Conservation (phyloP, 2,113 vertebrate genomes). For the Merops nubicus region DNA sequence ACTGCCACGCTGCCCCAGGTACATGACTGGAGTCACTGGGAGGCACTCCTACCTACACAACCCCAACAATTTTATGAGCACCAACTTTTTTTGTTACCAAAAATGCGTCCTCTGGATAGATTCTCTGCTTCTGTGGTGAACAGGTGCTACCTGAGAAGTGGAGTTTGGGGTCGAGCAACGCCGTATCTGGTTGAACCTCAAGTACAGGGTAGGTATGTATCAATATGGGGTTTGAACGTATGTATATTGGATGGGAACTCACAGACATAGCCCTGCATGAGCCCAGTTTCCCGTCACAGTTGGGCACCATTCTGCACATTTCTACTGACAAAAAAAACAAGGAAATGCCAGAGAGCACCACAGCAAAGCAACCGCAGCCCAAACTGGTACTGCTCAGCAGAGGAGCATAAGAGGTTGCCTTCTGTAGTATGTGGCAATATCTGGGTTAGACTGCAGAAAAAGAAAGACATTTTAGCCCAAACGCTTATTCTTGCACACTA, state of each 20-base stretch:
- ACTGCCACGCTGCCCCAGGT: neutral
- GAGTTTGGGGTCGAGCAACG: neutral
- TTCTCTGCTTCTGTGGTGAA: neutral
- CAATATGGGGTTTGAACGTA: fast-evolving
- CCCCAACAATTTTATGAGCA: neutral
- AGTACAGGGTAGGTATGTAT: fast-evolving
- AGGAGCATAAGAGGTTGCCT: neutral
- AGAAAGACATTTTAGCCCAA: conserved; percentile 14
- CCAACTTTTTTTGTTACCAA: neutral
- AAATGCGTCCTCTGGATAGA: neutral
- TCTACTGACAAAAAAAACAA: neutral
- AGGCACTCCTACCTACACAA: neutral
- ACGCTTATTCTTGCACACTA: neutral
- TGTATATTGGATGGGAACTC: neutral
- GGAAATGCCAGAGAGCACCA: neutral
- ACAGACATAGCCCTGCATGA: neutral
- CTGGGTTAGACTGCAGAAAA: neutral
- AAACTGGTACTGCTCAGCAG: neutral
- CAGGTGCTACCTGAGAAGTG: neutral
- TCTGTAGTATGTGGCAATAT: neutral
- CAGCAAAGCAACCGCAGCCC: neutral
- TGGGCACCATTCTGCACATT: neutral
- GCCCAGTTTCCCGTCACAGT: neutral
- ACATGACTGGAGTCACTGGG: neutral
- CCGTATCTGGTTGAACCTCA: neutral